A percentile compares a stretch with the other conserved stretches of the same genome.
Evolutionary conservation across 2,797 vertebrate genomes (phyloP).

Genomic region (Diceros bicornis): DNA sequence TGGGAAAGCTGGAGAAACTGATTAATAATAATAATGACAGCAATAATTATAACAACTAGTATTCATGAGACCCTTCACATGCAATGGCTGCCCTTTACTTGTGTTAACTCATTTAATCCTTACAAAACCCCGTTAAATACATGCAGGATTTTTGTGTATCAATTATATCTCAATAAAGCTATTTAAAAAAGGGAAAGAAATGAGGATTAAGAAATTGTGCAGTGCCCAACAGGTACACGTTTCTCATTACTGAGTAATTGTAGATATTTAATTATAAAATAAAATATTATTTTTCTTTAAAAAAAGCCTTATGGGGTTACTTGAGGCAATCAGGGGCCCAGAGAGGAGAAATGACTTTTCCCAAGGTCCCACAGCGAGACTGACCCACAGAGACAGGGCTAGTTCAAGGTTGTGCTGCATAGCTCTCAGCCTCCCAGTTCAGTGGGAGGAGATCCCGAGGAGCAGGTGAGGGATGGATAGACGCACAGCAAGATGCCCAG

Average conservation of each 20-base stretch:
- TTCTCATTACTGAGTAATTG: not conserved
- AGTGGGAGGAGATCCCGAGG: fast-evolving
- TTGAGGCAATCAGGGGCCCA: not conserved
- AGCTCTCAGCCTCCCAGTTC: not conserved
- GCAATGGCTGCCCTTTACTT: not conserved
- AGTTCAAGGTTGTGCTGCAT: not conserved
- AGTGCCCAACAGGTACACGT: not conserved
- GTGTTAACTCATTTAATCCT: not conserved
- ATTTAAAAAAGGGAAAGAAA: not conserved
- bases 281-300: not conserved
- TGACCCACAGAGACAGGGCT: not conserved
- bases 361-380: not conserved
- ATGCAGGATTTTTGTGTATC: not conserved
- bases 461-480: not conserved
- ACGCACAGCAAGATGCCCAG: not conserved
- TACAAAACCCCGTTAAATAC: not conserved
- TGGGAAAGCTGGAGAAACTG: not conserved
- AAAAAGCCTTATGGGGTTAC: not conserved
- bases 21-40: not conserved
- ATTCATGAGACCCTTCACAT: not conserved
- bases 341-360: not conserved
- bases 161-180: not conserved
- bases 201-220: not conserved
- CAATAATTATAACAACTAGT: not conserved
- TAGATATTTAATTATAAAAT: not conserved